Evolutionary conservation across 2,888 invertebrate species (phyloP).

Genomic region (Laothoe populi): DNA sequence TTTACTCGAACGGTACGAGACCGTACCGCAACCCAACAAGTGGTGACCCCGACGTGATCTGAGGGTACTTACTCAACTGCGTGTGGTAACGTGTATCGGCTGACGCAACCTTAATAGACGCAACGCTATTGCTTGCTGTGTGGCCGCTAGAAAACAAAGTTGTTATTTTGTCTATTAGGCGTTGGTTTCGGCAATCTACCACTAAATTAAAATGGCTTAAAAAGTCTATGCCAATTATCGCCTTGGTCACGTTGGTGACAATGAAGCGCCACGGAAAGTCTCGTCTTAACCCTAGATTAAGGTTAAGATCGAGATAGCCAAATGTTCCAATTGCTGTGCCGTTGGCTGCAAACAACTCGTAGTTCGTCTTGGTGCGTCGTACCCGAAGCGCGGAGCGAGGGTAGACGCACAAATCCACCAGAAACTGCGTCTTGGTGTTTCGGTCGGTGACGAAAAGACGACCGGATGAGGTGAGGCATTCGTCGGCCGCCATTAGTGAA

Average conservation of each 20-base stretch:
- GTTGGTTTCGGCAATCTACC: slow-evolving; percentile 9
- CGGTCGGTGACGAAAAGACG: neutral
- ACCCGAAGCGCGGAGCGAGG: neutral
- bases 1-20: too few species aligned
- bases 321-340: neutral
- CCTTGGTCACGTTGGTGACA: neutral
- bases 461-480: neutral
- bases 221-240: slow-evolving; percentile 30
- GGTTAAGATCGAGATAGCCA: neutral
- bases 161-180: too few species aligned
- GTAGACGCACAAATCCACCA: neutral
- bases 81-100: slow-evolving; percentile 15
- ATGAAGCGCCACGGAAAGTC: too few species aligned
- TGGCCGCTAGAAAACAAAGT: too few species aligned
- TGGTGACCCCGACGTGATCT: too few species aligned
- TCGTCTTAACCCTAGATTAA: neutral
- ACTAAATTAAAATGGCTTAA: slow-evolving; percentile 24
- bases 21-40: too few species aligned
- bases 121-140: too few species aligned
- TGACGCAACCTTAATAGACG: too few species aligned
- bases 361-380: too few species aligned
- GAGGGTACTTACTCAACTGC: slow-evolving; percentile 13
- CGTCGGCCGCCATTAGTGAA: neutral
- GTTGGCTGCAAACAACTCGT: too few species aligned
- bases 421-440: neutral